phyloP scores from a whole-genome alignment of 2,113 vertebrate species.

The Larimichthys crocea region DNA sequence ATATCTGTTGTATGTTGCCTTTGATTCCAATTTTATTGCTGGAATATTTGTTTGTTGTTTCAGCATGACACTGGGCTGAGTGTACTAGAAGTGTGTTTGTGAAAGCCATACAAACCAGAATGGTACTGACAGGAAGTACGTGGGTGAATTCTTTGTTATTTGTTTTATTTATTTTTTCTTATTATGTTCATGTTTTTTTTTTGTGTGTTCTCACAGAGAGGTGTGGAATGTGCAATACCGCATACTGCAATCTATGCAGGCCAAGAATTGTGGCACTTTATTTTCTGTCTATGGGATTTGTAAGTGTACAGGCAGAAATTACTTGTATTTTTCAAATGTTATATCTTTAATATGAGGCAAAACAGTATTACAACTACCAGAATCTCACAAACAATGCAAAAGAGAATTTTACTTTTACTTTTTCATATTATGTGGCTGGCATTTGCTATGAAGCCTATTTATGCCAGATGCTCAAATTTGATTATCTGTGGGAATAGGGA shows the following conservation, averaged over 20 bases:
- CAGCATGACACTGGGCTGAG: slow-evolving; percentile 66
- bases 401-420: slow-evolving; percentile 70
- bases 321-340: slow-evolving; percentile 86
- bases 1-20: slow-evolving; percentile 81
- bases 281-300: slow-evolving; percentile 85
- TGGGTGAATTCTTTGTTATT: slow-evolving; percentile 45
- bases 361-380: slow-evolving; percentile 79
- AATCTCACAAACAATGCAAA: slow-evolving; percentile 76
- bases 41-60: slow-evolving; percentile 74
- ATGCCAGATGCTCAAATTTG: slow-evolving; percentile 71
- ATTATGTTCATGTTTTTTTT: slow-evolving; percentile 43
- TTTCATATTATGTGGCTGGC: slow-evolving; percentile 66
- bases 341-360: slow-evolving; percentile 84
- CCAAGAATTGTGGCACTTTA: slow-evolving; percentile 87
- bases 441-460: slow-evolving; percentile 57
- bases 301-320: slow-evolving; percentile 85
- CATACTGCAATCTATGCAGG: slow-evolving; percentile 88
- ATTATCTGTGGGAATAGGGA: slow-evolving; percentile 65
- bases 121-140: slow-evolving; percentile 48
- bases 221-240: slow-evolving; percentile 85
- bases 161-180: slow-evolving; percentile 33
- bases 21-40: slow-evolving; percentile 77
- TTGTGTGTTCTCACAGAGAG: slow-evolving; percentile 70
- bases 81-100: slow-evolving; percentile 62
- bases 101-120: slow-evolving; percentile 64